Percentiles rank a stretch among this genome's conserved stretches.
Evolutionary conservation across 2,797 vertebrate species (phyloP).

Genomic region (Myotis planiceps): DNA sequence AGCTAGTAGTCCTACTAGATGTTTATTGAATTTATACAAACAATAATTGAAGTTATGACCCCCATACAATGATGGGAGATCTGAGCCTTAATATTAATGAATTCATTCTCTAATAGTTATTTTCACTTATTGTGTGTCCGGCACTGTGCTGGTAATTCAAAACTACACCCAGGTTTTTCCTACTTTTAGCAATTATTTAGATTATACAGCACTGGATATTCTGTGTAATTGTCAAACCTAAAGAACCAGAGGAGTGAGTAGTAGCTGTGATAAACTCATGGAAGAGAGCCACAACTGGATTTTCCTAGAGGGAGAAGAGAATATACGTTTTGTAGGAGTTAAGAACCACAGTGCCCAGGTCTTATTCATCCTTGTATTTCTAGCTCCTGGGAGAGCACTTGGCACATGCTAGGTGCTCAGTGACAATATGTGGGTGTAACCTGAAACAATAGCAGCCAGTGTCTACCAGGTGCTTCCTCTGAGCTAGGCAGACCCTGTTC

Average conservation of each 20-base stretch:
- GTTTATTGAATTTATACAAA: background rate
- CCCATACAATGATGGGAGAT: background rate
- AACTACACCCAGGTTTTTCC: background rate
- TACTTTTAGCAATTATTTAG: slow-evolving; percentile 33
- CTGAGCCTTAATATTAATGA: background rate
- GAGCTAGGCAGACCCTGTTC: background rate
- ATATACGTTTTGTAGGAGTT: background rate
- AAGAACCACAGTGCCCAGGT: background rate
- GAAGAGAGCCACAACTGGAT: background rate
- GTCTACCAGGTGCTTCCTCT: background rate
- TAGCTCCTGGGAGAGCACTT: background rate
- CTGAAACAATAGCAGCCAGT: background rate
- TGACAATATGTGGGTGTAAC: background rate
- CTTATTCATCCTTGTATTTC: background rate
- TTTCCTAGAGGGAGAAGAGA: background rate
- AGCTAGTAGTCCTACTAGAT: background rate
- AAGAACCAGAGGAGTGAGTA: background rate
- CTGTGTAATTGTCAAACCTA: background rate
- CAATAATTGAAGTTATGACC: background rate
- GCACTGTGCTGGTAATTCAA: background rate
- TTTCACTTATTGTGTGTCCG: background rate
- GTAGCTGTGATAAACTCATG: background rate
- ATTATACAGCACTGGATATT: background rate
- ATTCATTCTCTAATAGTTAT: background rate
- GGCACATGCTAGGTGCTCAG: background rate